phyloP scores from a whole-genome alignment of 2,797 vertebrate species.

The Oreonectes daqikongensis region DNA sequence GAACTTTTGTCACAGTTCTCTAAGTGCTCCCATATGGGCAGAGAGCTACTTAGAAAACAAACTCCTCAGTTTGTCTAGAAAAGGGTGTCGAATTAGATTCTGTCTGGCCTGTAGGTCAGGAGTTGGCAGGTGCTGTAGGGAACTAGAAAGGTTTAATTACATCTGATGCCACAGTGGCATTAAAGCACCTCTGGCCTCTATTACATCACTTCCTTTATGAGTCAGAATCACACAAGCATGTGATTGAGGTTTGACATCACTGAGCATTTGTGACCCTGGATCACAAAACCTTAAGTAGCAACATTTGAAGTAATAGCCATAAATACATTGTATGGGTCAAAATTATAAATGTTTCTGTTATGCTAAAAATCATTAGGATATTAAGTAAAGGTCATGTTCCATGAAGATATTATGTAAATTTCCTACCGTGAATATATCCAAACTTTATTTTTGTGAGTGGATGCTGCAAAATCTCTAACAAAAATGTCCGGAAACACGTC shows the following conservation, averaged over 20 bases:
- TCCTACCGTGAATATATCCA: too few relatives aligned
- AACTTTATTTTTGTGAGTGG: too few relatives aligned
- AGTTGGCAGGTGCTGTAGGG: constrained; percentile 49
- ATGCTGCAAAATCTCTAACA: too few relatives aligned
- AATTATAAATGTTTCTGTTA: too few relatives aligned
- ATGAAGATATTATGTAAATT: too few relatives aligned
- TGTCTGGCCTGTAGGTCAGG: constrained; percentile 51
- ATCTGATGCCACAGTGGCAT: constrained; percentile 9
- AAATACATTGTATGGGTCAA: too few relatives aligned
- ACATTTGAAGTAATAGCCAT: too few relatives aligned
- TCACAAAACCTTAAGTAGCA: too few relatives aligned
- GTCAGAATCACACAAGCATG: constrained; percentile 25
- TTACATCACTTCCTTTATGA: constrained; percentile 33
- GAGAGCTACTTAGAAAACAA: constrained; percentile 29
- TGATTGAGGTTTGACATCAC: constrained; percentile 1
- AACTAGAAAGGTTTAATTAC: constrained; percentile 51
- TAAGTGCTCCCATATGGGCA: constrained; percentile 21
- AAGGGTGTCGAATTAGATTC: constrained; percentile 45
- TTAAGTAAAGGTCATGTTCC: too few relatives aligned
- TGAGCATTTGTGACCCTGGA: too few relatives aligned
- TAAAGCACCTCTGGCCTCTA: constrained; percentile 23
- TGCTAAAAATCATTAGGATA: too few relatives aligned
- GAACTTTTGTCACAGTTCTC: constrained; percentile 40
- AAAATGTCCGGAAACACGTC: too few relatives aligned
- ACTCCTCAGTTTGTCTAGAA: constrained; percentile 24